A percentile compares a stretch with the other conserved stretches of the same genome.
Conservation (phyloP, 2,113 vertebrate species). For the Jaculus jaculus region DNA sequence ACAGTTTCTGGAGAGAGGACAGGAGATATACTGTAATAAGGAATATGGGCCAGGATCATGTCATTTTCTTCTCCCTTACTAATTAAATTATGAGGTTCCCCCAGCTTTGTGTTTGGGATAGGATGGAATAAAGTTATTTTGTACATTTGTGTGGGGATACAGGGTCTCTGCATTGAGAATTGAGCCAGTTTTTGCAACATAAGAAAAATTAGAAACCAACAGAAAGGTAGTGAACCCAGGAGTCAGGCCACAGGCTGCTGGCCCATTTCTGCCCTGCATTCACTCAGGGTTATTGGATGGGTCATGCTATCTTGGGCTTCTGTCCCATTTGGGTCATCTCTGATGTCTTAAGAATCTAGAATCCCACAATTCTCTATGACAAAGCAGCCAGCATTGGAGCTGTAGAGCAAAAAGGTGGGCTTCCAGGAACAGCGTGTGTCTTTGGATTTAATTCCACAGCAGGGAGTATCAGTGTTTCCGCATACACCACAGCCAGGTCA, state of each 20-base stretch:
- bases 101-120: background rate
- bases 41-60: too few relatives aligned
- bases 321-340: background rate
- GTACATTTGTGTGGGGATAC: background rate
- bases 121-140: background rate
- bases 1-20: background rate
- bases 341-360: background rate
- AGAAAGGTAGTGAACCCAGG: background rate
- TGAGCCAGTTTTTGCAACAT: background rate
- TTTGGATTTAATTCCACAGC: background rate
- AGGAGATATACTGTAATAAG: background rate
- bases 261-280: background rate
- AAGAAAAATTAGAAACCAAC: background rate
- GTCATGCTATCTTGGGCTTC: background rate
- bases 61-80: background rate
- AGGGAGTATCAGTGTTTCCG: background rate
- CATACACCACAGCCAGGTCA: fast-evolving
- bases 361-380: too few relatives aligned
- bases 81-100: background rate
- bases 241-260: background rate
- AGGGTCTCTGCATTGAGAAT: background rate
- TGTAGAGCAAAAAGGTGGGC: background rate
- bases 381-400: fast-evolving
- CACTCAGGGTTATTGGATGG: fast-evolving
- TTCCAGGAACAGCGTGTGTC: background rate